A percentile compares a stretch with the other conserved stretches of the same genome.
Conservation (phyloP, 2,113 vertebrate genomes). For the Tonatia bakeri region DNA sequence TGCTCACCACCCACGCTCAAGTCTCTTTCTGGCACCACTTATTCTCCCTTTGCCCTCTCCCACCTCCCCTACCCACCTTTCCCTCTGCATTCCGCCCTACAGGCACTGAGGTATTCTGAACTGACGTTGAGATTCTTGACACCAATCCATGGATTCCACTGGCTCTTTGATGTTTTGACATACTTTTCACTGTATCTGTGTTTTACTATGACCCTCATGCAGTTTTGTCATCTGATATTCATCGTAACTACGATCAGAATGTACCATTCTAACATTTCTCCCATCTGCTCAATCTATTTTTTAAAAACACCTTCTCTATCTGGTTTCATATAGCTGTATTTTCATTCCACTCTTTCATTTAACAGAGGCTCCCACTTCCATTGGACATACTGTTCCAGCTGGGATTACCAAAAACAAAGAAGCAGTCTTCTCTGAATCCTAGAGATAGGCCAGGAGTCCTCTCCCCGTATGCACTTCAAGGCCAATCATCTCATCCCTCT, state of each 20-base stretch:
- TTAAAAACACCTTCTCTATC: too few relatives aligned
- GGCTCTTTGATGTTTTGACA: background rate
- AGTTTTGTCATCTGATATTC: background rate
- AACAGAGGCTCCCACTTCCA: background rate
- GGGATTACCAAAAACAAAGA: background rate
- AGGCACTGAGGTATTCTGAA: background rate
- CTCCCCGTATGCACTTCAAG: background rate
- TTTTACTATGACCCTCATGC: background rate
- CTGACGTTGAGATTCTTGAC: background rate
- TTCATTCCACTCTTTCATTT: background rate
- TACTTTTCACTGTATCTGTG: background rate
- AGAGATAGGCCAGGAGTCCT: background rate
- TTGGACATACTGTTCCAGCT: background rate
- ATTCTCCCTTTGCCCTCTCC: too few relatives aligned
- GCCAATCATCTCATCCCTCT: background rate
- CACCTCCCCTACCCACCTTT: too few relatives aligned
- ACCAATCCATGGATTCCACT: background rate
- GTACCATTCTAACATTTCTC: background rate
- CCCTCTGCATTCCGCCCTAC: background rate
- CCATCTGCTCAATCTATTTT: background rate
- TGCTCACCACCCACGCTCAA: too few relatives aligned
- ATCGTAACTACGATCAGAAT: background rate
- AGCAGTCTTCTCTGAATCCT: background rate
- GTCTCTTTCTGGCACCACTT: too few relatives aligned
- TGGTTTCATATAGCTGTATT: background rate